These are phyloP conservation scores for Calliopum simillimum DNA, from an alignment of 2,888 invertebrate genomes.

Conservation along the genomic window DNA sequence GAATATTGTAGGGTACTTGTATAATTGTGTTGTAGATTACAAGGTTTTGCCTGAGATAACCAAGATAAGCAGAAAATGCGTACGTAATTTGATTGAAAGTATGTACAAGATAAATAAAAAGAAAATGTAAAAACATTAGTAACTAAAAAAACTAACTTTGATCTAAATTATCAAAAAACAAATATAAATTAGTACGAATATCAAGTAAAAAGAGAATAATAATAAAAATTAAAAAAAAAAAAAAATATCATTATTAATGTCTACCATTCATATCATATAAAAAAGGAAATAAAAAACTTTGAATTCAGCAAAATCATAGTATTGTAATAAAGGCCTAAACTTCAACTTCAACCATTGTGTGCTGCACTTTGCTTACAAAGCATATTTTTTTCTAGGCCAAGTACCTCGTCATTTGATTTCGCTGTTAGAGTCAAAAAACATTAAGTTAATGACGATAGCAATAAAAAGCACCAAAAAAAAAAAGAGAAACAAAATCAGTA, in stretches of 20 bases:
- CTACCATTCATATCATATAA: too few relatives aligned
- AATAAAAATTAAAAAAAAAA: too few relatives aligned
- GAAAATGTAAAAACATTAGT: too few relatives aligned
- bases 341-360: constrained; percentile 1
- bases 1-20: not conserved
- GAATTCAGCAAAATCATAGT: not conserved
- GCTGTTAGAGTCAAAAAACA: constrained; percentile 10
- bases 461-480: constrained; percentile 14
- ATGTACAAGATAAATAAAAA: not conserved
- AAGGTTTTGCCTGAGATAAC: constrained; percentile 3
- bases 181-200: not conserved
- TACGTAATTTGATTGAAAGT: not conserved
- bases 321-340: not conserved
- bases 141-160: too few relatives aligned
- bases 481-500: not conserved
- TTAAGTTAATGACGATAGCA: constrained; percentile 51
- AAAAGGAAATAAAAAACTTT: too few relatives aligned
- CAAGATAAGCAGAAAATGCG: not conserved
- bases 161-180: too few relatives aligned
- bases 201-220: not conserved
- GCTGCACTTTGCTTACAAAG: constrained; percentile 24
- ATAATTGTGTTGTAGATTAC: not conserved
- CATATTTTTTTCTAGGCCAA: constrained; percentile 56
- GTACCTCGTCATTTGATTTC: constrained; percentile 43
- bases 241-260: too few relatives aligned